These are phyloP conservation scores for Montipora foliosa DNA, from an alignment of 64 coral and sea anemone genomes.

Conservation along the genomic window DNA sequence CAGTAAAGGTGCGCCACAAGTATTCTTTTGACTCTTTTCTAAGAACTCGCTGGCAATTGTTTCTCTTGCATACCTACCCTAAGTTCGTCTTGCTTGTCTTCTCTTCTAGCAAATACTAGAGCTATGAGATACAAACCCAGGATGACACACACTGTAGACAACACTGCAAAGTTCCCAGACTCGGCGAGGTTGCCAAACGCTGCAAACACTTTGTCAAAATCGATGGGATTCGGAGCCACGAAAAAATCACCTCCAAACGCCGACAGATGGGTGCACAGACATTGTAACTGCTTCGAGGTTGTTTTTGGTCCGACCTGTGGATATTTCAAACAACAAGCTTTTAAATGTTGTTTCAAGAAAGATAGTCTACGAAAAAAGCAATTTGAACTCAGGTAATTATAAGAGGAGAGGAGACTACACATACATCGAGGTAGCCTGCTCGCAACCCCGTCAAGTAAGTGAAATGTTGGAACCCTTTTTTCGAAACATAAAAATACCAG, in stretches of 20 bases:
- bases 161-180: conserved; percentile 72
- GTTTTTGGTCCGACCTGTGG: conserved; percentile 66
- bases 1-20: too few species aligned
- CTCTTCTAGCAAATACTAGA: conserved; percentile 61
- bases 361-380: too few species aligned
- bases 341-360: too few species aligned
- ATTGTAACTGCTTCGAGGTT: conserved; percentile 47
- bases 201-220: conserved; percentile 81
- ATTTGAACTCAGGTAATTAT: too few species aligned
- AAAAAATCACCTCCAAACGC: conserved; percentile 81
- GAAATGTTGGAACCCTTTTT: too few species aligned
- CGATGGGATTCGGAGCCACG: conserved; percentile 76
- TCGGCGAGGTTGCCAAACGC: conserved; percentile 66
- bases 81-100: conserved; percentile 55
- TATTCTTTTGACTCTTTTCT: too few species aligned
- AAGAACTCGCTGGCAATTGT: not conserved
- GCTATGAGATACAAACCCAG: conserved; percentile 53
- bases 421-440: not conserved
- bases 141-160: conserved; percentile 56
- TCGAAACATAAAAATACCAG: too few species aligned
- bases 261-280: conserved; percentile 69
- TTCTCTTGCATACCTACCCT: conserved; percentile 19
- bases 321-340: not conserved
- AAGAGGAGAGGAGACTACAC: too few species aligned
- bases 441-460: not conserved